Evolutionary conservation across 2,888 invertebrate genomes (phyloP).

Genomic region (Lobophora halterata): DNA sequence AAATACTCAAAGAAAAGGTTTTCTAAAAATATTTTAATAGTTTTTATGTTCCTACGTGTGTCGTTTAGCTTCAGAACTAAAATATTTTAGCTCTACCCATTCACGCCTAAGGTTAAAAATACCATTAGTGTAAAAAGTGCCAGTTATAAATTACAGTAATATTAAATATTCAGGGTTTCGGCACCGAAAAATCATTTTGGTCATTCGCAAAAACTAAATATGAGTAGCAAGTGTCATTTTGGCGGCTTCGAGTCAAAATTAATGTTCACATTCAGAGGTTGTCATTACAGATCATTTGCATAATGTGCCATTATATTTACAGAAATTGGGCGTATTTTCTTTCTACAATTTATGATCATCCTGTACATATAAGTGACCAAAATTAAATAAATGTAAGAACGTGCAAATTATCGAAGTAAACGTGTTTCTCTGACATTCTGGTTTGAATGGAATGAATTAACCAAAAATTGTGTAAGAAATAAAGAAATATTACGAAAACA

Average conservation of each 20-base stretch:
- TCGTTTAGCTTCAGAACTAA: too few species aligned
- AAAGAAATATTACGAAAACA: too few species aligned
- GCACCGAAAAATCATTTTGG: conserved; percentile 1
- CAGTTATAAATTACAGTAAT: too few species aligned
- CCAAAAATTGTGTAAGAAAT: too few species aligned
- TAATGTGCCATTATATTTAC: conserved; percentile 53
- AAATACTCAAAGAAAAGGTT: too few species aligned
- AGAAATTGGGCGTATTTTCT: conserved; percentile 42
- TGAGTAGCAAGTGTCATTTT: conserved; percentile 26
- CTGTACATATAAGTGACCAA: conserved; percentile 35
- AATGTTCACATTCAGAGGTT: conserved; percentile 36
- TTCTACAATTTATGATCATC: conserved; percentile 38
- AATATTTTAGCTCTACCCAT: too few species aligned
- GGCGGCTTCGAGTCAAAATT: conserved; percentile 27
- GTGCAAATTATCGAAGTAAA: conserved; percentile 43
- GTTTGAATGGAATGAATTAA: too few species aligned
- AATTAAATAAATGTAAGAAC: conserved; percentile 48
- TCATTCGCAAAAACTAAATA: conserved; percentile 30
- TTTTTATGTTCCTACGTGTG: too few species aligned
- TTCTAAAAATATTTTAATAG: too few species aligned
- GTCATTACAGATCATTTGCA: conserved; percentile 53
- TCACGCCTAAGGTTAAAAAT: too few species aligned
- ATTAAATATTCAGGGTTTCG: too few species aligned
- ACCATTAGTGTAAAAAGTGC: too few species aligned
- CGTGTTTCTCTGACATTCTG: conserved; percentile 24